Percentiles rank a stretch among this genome's conserved stretches.
phyloP scores from a whole-genome alignment of 2,113 vertebrate genomes.

The Dicaeum eximium region DNA sequence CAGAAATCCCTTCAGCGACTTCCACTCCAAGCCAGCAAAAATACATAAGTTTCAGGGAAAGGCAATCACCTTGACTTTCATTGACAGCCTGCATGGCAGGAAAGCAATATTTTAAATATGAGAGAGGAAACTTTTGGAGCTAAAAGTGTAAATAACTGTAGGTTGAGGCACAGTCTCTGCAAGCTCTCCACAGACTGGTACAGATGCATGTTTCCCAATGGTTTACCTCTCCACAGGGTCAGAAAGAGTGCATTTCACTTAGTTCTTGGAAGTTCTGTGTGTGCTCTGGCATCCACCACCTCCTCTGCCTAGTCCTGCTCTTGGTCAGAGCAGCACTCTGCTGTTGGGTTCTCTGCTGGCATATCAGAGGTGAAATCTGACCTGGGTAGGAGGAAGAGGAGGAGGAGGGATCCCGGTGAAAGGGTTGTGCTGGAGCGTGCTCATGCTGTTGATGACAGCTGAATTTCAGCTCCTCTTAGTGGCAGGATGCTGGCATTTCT shows the following conservation, averaged over 20 bases:
- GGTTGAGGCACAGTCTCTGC: not conserved
- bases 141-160: not conserved
- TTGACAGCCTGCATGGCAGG: not conserved
- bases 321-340: not conserved
- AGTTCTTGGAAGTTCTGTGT: not conserved
- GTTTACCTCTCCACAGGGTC: not conserved
- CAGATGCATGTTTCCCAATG: not conserved
- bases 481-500: not conserved
- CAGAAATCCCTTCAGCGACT: not conserved
- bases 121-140: not conserved
- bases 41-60: not conserved
- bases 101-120: not conserved
- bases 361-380: not conserved
- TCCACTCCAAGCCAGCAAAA: not conserved
- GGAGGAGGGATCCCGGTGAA: not conserved
- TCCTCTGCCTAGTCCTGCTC: not conserved
- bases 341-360: not conserved
- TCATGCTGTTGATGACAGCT: not conserved
- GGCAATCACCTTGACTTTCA: not conserved
- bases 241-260: not conserved
- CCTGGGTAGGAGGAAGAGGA: not conserved
- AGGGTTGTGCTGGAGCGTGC: not conserved
- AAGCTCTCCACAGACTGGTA: not conserved
- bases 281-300: not conserved
- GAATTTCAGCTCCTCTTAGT: conserved; percentile 38